Evolutionary conservation across 1,140 invertebrate genomes (phyloP), one percentile per base, ranked within the genome.

Genomic region (Caerostris darwini): DNA sequence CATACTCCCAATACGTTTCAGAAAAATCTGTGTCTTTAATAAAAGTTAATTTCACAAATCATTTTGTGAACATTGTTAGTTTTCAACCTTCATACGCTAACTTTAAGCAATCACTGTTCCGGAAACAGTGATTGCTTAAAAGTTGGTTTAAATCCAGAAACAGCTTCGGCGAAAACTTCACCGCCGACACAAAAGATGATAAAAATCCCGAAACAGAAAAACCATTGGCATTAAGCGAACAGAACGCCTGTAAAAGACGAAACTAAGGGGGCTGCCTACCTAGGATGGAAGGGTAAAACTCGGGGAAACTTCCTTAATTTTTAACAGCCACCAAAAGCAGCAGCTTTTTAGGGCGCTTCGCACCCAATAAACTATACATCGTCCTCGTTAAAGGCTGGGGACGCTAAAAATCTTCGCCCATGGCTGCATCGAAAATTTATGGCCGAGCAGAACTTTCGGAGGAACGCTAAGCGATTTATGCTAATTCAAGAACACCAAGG

Each of bases 401-500:
- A n/a, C 8, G 54, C 8, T 8, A 50, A 77, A 77, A 77, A 19
- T 12, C 71, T 50, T 87, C 57, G 34, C 17, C 58, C 53, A 83
- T 59, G 64, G 53, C 34, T n/a, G 50, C 59, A 89, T 89, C 54
- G 58, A 89, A 89, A 89, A 89, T 89, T 89, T 89, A 89, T 56
- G 87, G 59, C 87, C 53, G 53, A 85, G 85, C 19, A 61, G 59
- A 54, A 81, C 19, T 34, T 34, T 34, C 71, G 12, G 19, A 17
- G 12, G 10, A 17, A 19, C 87, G 87, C 34, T 89, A 89, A 89
- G 87, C 87, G 87, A 89, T 89, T 89, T 89, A 89, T 89, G 87
- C 87, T 89, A 89, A 89, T 89, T 89, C 61, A 54, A 50, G 64
- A 53, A 54, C 71, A 50, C 12, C 58, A n/a, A 61, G 87, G 61